Evolutionary conservation across 2,113 vertebrate species (phyloP).

Genomic region (Thinocorus orbignyianus): DNA sequence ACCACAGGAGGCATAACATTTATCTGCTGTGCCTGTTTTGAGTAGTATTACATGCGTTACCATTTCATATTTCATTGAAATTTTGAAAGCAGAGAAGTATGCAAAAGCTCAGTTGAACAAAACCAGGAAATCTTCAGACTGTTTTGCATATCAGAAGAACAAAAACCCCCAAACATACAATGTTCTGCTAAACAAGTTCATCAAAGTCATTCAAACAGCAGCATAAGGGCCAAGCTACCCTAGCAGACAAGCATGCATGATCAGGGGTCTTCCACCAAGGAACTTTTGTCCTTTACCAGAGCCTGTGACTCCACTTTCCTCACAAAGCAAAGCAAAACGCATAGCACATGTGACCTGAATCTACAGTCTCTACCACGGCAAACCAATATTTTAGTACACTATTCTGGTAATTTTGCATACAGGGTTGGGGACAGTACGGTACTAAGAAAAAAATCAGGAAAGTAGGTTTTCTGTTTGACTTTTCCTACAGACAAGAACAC

Average conservation of each 20-base stretch:
- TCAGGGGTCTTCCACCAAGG: neutral
- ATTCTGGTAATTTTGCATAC: neutral
- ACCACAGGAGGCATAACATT: neutral
- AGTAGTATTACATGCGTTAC: neutral
- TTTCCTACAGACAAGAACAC: neutral
- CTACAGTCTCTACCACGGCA: neutral
- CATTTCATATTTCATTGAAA: neutral
- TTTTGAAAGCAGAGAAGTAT: neutral
- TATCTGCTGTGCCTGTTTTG: neutral
- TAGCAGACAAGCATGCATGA: neutral
- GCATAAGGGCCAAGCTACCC: neutral
- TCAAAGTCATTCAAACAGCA: neutral
- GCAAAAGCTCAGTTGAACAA: neutral
- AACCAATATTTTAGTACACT: neutral
- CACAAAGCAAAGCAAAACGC: neutral
- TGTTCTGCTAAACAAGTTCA: neutral
- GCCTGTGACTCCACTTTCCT: neutral
- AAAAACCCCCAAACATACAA: neutral
- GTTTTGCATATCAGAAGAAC: neutral
- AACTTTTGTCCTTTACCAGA: neutral
- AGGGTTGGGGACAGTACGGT: neutral
- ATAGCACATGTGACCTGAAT: neutral
- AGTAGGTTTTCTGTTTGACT: neutral
- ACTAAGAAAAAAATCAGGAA: neutral
- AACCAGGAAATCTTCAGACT: neutral